Conservation (phyloP, 2,113 vertebrate species). For the Porphyrio hochstetteri region DNA sequence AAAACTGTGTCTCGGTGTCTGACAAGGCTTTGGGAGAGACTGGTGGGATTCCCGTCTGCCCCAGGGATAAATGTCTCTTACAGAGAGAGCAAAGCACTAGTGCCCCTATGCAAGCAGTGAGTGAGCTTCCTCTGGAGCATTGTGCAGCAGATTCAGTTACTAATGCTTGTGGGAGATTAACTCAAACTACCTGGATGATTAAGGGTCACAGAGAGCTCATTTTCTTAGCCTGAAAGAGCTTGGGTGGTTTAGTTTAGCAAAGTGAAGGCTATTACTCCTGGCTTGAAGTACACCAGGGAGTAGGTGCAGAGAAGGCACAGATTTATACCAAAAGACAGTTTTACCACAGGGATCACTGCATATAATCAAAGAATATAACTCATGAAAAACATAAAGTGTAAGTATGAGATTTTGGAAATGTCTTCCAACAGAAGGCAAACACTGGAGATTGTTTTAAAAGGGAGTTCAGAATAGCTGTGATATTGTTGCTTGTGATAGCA, state of each 20-base stretch:
- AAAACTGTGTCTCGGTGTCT: background rate
- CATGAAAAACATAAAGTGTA: background rate
- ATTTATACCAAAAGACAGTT: background rate
- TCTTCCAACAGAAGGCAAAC: background rate
- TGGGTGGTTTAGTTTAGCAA: background rate
- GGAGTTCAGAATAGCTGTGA: background rate
- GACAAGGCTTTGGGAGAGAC: background rate
- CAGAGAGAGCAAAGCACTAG: background rate
- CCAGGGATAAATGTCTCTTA: fast-evolving
- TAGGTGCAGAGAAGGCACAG: background rate
- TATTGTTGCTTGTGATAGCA: background rate
- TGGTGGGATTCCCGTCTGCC: background rate
- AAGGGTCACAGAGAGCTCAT: background rate
- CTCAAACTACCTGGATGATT: background rate
- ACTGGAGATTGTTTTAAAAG: background rate
- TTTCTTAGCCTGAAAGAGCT: background rate
- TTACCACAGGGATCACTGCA: background rate
- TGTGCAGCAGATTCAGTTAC: background rate
- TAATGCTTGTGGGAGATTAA: background rate
- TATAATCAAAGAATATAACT: background rate
- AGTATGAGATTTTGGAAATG: background rate
- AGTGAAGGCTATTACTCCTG: background rate
- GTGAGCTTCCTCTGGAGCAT: background rate
- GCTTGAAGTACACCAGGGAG: background rate
- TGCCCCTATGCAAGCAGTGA: fast-evolving